A percentile compares a stretch with the other conserved stretches of the same genome.
Evolutionary conservation across 2,113 vertebrate genomes (phyloP).

Genomic region (Periophthalmodon schlosseri): DNA sequence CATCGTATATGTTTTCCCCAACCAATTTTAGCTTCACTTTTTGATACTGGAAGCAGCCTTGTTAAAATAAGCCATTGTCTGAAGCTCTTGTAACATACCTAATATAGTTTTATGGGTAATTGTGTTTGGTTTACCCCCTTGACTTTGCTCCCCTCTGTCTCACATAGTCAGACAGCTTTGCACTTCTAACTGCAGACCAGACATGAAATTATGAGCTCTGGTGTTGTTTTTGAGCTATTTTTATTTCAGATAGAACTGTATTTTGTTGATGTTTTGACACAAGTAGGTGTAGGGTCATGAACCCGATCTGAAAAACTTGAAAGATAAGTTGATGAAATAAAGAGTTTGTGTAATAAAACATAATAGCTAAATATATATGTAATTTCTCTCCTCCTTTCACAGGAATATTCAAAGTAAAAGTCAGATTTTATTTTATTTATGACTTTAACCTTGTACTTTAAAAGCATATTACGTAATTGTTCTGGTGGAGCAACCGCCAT

Average conservation of each 20-base stretch:
- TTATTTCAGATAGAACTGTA: background rate
- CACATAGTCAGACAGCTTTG: constrained; percentile 2
- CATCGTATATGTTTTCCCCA: constrained; percentile 3
- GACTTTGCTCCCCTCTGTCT: constrained; percentile 18
- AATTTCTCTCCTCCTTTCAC: too few species aligned
- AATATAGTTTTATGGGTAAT: constrained; percentile 40
- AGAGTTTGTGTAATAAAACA: background rate
- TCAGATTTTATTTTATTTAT: too few species aligned
- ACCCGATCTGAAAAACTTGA: background rate
- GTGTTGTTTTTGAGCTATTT: background rate
- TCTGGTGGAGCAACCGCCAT: too few species aligned
- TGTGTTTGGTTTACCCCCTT: constrained; percentile 33
- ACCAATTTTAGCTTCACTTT: constrained; percentile 19
- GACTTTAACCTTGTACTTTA: too few species aligned
- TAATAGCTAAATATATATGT: background rate
- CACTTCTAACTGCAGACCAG: background rate
- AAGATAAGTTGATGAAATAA: background rate
- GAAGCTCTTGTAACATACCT: constrained; percentile 18
- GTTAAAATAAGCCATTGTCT: constrained; percentile 38
- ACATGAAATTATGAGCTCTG: constrained; percentile 5
- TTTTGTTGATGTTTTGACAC: background rate
- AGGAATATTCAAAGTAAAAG: too few species aligned
- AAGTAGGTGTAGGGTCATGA: background rate
- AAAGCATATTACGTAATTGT: too few species aligned
- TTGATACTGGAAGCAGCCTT: constrained; percentile 18